Conservation (phyloP, 1,140 invertebrate species). For the Pogonomyrmex barbatus region DNA sequence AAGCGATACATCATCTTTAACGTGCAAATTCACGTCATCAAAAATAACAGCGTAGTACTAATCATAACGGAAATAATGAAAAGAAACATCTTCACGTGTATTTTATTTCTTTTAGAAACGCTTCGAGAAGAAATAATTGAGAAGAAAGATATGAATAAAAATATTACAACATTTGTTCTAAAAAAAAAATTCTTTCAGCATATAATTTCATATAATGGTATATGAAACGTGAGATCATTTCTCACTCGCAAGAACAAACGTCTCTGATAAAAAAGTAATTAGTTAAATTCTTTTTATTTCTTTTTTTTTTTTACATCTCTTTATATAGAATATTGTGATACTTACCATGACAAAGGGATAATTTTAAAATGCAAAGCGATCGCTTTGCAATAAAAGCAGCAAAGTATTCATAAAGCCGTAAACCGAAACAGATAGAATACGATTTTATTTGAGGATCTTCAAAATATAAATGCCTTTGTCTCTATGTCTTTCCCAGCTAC, state of each 20-base stretch:
- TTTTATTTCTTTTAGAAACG: background rate
- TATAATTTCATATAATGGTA: background rate
- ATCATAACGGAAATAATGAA: conserved; percentile 34
- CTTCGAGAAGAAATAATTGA: background rate
- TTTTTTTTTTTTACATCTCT: too few relatives aligned
- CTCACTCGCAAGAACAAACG: background rate
- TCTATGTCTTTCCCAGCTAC: background rate
- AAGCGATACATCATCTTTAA: background rate
- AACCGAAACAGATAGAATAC: background rate
- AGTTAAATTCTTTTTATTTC: background rate
- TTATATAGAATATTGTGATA: background rate
- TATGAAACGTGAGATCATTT: background rate
- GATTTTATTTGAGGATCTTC: background rate
- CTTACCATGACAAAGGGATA: background rate
- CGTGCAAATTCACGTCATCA: background rate
- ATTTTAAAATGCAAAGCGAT: conserved; percentile 9
- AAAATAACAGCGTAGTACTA: background rate
- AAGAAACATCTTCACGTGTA: conserved; percentile 51
- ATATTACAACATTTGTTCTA: background rate
- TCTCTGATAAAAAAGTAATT: background rate
- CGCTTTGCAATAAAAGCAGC: background rate
- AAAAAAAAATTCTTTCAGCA: background rate
- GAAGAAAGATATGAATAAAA: conserved; percentile 24
- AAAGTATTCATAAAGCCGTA: background rate
- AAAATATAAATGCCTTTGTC: conserved; percentile 16